A percentile compares a stretch with the other conserved stretches of the same genome.
Evolutionary conservation across 2,797 vertebrate genomes (phyloP).

Genomic region (Acomys russatus): DNA sequence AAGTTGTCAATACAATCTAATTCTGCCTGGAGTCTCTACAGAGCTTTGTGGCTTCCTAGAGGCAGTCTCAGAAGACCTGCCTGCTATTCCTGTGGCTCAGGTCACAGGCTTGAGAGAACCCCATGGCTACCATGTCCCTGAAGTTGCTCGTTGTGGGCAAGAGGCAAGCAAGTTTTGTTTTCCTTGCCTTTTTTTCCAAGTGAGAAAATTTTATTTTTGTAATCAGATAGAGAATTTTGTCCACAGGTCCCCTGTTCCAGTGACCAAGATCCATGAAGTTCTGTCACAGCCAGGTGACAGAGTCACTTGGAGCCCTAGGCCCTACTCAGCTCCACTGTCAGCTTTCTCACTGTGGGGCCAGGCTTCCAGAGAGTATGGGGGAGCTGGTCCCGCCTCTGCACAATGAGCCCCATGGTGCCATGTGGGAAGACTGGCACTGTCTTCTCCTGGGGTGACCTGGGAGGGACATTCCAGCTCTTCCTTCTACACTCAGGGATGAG

Average conservation of each 20-base stretch:
- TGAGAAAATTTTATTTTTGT: neutral
- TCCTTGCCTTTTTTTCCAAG: neutral
- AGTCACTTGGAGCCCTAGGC: neutral
- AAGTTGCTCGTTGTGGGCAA: rapidly evolving
- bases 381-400: neutral
- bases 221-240: rapidly evolving
- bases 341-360: neutral
- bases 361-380: neutral
- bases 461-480: neutral
- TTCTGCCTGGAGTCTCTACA: neutral
- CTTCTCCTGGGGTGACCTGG: neutral
- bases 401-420: neutral
- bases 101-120: neutral
- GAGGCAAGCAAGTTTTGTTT: neutral
- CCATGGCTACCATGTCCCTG: rapidly evolving
- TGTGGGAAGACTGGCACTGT: neutral
- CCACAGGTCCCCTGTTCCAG: neutral
- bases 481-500: neutral
- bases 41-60: neutral
- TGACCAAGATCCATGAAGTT: neutral
- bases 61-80: rapidly evolving
- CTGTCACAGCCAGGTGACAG: neutral
- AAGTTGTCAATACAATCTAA: rapidly evolving
- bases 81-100: rapidly evolving
- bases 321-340: neutral